Evolutionary conservation across 2,888 invertebrate genomes (phyloP).

Genomic region (Apeira syringaria): DNA sequence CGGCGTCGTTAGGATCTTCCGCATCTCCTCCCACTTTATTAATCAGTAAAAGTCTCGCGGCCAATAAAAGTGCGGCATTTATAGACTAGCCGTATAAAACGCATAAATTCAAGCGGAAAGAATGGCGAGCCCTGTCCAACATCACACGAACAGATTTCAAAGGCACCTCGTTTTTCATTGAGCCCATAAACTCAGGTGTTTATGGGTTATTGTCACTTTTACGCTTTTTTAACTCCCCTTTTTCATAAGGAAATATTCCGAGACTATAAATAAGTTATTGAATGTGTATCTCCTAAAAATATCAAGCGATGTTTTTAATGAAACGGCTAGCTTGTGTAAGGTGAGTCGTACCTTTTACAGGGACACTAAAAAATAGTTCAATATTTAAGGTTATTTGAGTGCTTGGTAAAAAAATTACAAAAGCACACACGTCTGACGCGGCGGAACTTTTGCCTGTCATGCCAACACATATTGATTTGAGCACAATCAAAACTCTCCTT

Average conservation of each 20-base stretch:
- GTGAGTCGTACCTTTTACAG: too few relatives aligned
- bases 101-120: conserved; percentile 72
- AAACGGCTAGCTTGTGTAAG: too few relatives aligned
- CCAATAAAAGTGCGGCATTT: conserved; percentile 76
- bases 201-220: conserved; percentile 63
- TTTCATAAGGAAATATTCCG: conserved; percentile 20
- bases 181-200: conserved; percentile 73
- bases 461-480: conserved; percentile 53
- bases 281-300: conserved; percentile 1
- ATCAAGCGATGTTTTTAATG: too few relatives aligned
- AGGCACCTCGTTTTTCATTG: conserved; percentile 72
- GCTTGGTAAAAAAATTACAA: conserved; percentile 11
- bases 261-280: conserved; percentile 16
- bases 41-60: conserved; percentile 78
- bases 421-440: conserved; percentile 28
- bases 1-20: conserved; percentile 65
- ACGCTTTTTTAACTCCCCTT: conserved; percentile 41
- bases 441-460: conserved; percentile 49
- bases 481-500: conserved; percentile 41
- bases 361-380: conserved; percentile 2
- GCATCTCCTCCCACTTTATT: conserved; percentile 76
- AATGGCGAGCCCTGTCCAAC: conserved; percentile 68
- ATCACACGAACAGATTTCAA: conserved; percentile 77
- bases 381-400: conserved; percentile 33
- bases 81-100: conserved; percentile 74